A percentile compares a stretch with the other conserved stretches of the same genome.
These are phyloP conservation scores for Echiichthys vipera DNA, from an alignment of 2,797 vertebrate species.

Conservation along the genomic window DNA sequence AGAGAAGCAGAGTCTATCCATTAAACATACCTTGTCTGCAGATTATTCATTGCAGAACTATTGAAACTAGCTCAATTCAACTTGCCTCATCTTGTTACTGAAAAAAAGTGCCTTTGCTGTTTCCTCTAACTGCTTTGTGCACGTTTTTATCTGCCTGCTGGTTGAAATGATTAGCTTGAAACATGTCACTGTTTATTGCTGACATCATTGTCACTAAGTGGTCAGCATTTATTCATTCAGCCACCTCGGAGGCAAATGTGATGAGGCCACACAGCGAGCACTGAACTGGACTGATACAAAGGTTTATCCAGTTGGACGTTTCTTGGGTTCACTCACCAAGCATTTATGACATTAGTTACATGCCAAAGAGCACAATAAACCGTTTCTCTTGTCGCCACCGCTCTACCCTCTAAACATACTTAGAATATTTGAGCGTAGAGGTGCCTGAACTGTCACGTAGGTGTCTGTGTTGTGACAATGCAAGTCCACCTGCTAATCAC, in stretches of 20 bases:
- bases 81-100: conserved; percentile 71
- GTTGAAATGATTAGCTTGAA: conserved; percentile 43
- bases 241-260: conserved; percentile 45
- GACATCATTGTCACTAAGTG: conserved; percentile 8
- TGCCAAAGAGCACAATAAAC: conserved; percentile 58
- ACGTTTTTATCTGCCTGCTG: conserved; percentile 61
- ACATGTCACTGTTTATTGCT: conserved; percentile 12
- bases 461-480: neutral
- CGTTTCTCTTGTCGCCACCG: conserved; percentile 26
- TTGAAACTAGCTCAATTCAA: conserved; percentile 42
- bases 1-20: neutral
- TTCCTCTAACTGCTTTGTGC: conserved; percentile 32
- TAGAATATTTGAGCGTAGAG: conserved; percentile 30
- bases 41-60: conserved; percentile 34
- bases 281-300: conserved; percentile 42
- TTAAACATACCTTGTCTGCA: conserved; percentile 14
- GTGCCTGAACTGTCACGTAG: neutral
- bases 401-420: conserved; percentile 39
- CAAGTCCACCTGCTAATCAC: conserved; percentile 30
- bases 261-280: conserved; percentile 30
- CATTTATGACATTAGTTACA: conserved; percentile 72
- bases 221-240: conserved; percentile 10
- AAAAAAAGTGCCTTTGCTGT: conserved; percentile 46
- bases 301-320: conserved; percentile 48
- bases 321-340: conserved; percentile 66